Base-by-base conservation (phyloP, 2,113 vertebrate species). In the Octodon degus region DNA sequence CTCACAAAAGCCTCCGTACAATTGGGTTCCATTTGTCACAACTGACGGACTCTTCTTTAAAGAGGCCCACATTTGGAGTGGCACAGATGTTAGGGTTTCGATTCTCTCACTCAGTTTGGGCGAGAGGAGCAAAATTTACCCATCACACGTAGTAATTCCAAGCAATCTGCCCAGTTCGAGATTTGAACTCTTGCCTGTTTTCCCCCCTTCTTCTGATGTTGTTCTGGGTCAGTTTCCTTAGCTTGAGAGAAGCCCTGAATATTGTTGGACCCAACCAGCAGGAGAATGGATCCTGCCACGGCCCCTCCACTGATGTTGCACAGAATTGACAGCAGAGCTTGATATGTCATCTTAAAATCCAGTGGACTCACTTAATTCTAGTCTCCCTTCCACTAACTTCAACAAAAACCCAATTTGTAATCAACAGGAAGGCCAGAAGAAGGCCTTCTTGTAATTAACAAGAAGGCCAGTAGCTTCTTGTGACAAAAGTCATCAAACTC, bases 1-100 rank as follows among this genome's bases (percentile, higher is more conserved):
- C 47, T 89, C 97, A 97, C 97, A 95, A 91, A 97, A 96, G 82
- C 89, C 83, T 86, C 20, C 0, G 0, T 55, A 90, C 34, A 89
- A 81, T 96, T 96, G 60, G 74, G 63, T 90, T 94, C 91, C 72
- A 77, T 96, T 96, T 97, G 90, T 94, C 86, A 97, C 86, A 74
- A 89, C 25, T 87, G 93, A 89, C 67, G 58, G 97, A 83, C 96
- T 96, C 74, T 91, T 13, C 89, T 95, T 72, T 32, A 79, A 93
- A 93, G 89, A 82, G 84, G 62, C 24, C 95, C 74, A 20, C 40
- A 86, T 58, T 67, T 94, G 34, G 40, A 85, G n/a, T 47, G 47
- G 86, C 95, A 91, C 81, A 93, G 88, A 93, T 96, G 63, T 5
- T 68, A 62, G 2, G 81, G 90, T 68, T 96, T 94, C 82, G 43